Base-by-base conservation (phyloP, 2,113 vertebrate genomes). In the Forbesichthys papilliferus region DNA sequence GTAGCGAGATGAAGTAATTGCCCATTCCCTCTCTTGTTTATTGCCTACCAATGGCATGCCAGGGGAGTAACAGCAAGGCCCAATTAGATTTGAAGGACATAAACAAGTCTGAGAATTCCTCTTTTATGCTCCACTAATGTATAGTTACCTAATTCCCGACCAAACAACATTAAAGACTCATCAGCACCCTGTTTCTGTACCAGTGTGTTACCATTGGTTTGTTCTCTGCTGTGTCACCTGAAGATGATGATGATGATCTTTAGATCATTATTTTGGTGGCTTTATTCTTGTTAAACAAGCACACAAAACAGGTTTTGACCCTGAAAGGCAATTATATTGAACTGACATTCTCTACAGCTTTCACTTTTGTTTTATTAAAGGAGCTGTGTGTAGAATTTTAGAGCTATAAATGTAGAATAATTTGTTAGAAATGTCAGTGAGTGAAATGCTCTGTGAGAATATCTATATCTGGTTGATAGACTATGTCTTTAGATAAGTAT, bases 31-130 rank as follows among this genome's bases (percentile, higher is more conserved):
- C 71, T 74, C 83, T 87, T 86, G 82, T 91, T 87, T 83, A 84
- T 83, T 73, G 74, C 78, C 83, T 81, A 85, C 88, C 91, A 85
- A 87, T 87, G 81, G 81, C 85, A 88, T 77, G 75, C 74, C 68
- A 60, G 56, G 85, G 86, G 85, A 89, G 79, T 89, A 84, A 74
- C 81, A 78, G 84, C 66, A 65, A 78, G 73, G 82, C 77, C 87
- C 86, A 91, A 91, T 92, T 92, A 91, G 87, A 90, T 91, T 86
- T 91, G 75, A 85, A 86, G 74, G 84, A 73, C 81, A 83, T 85
- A 81, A 86, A 86, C 65, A 89, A 74, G 80, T 78, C 48, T 57
- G 71, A 59, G 58, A 84, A 77, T 78, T 79, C 52, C 12, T 59
- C 34, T 84, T 86, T 84, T 75, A 80, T 69, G 49, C 75, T 71